Percentiles rank a stretch among this genome's conserved stretches.
Conservation (phyloP, 2,888 invertebrate species). For the Unio delphinus region DNA sequence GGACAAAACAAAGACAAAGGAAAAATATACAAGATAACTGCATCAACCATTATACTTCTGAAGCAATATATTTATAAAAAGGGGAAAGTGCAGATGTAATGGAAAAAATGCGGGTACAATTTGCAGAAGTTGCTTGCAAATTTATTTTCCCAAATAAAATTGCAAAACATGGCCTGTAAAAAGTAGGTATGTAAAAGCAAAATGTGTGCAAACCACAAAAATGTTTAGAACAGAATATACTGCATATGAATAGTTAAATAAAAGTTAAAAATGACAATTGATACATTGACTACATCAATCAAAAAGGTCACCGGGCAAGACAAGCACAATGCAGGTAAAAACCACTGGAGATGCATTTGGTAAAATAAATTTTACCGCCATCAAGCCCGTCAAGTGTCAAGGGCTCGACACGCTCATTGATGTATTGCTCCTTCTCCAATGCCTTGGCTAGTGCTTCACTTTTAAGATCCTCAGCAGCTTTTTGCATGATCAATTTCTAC, state of each 20-base stretch:
- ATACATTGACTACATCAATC: neutral
- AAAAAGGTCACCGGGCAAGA: neutral
- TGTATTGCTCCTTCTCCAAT: constrained; percentile 79
- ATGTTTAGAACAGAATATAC: no score
- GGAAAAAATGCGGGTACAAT: neutral
- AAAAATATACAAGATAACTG: neutral
- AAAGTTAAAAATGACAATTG: no score
- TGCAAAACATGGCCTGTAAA: no score
- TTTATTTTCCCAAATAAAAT: neutral
- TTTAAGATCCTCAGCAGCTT: constrained; percentile 99
- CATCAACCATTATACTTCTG: neutral
- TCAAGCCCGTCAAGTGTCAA: constrained; percentile 62
- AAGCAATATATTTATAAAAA: no score
- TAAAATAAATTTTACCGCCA: constrained; percentile 52
- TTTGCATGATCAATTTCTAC: constrained; percentile 98
- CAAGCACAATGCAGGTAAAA: neutral
- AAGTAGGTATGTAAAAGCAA: no score
- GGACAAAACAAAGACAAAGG: no score
- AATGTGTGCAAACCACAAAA: no score
- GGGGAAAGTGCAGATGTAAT: neutral
- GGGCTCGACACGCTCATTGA: constrained; percentile 64
- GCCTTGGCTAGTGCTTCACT: constrained; percentile 99
- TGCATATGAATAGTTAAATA: no score
- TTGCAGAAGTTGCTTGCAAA: neutral
- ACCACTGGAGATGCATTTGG: neutral